Evolutionary conservation across 1,140 invertebrate genomes (phyloP), one percentile per base, ranked within the genome.

Genomic region (Kradibia gibbosae): DNA sequence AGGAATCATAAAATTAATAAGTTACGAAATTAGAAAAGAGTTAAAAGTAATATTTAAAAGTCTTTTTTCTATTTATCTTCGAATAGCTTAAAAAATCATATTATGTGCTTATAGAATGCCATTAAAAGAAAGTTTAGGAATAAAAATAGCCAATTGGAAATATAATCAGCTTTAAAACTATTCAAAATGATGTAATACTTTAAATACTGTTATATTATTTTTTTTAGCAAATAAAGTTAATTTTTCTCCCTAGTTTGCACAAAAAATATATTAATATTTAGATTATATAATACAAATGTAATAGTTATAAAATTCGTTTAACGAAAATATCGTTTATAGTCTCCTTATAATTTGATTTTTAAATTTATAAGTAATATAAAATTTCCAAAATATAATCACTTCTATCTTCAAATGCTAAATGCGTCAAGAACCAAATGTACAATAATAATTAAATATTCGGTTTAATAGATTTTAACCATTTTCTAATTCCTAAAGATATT

Each of bases 101-200:
- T 60, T 60, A 28, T 10, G 5, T 28, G 39, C 31, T 48, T 71
- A 71, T 39, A 71, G 39, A 48, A 45, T 48, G 13, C 31, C 36
- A 20, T 34, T 45, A 42, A 65, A 62, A 48, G 74, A 77, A 77
- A 77, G 55, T 48, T 0, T 28, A 62, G 36, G 36, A 76, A 62
- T 15, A 15, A 45, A 60, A 76, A 62, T 42, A n/a, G 3, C 10
- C 31, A 72, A 76, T 76, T 53, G 22, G 50, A 50, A 62, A 60
- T 39, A 60, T 45, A 36, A 55, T 62, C 28, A 36, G 31, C 45
- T 4, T 17, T 60, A 20, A 15, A 36, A 62, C 60, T 50, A 55
- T 39, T 76, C 20, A 1, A 45, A 60, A 76, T 76, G 60, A 76
- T 22, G n/a, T 62, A 77, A 77, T 73, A 34, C 0, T n/a, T 48